A percentile compares a stretch with the other conserved stretches of the same genome.
Conservation (phyloP, 37 sponge, comb jelly and placozoan species). For the Amphimedon queenslandica region DNA sequence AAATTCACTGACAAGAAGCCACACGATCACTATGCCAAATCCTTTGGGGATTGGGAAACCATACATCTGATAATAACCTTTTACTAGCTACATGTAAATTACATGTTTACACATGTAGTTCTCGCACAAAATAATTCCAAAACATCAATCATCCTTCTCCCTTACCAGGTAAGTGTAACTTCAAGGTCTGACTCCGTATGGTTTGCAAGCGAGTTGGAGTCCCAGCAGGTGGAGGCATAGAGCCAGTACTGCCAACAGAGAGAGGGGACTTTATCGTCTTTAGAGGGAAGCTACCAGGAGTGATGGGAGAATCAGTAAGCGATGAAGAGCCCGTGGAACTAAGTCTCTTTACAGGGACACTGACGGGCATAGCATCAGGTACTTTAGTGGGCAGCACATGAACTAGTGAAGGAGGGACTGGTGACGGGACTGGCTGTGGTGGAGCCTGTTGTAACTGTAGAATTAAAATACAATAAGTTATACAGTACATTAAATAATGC, state of each 20-base stretch:
- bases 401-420: constrained; percentile 8
- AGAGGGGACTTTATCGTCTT: constrained; percentile 1
- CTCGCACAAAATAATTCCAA: too few relatives aligned
- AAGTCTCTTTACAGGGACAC: constrained; percentile 43
- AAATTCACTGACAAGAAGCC: neutral
- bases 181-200: constrained; percentile 52
- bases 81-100: too few relatives aligned
- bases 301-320: neutral
- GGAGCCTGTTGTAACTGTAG: neutral
- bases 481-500: neutral
- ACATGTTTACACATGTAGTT: too few relatives aligned
- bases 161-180: constrained; percentile 75
- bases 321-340: neutral
- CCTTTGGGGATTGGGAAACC: too few relatives aligned
- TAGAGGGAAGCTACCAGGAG: neutral
- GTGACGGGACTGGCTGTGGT: neutral
- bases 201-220: constrained; percentile 67
- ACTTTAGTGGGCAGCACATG: neutral
- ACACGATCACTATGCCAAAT: too few relatives aligned
- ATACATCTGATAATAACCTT: too few relatives aligned
- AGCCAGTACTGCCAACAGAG: neutral
- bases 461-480: neutral
- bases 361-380: constrained; percentile 62
- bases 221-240: constrained; percentile 53
- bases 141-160: too few relatives aligned